Percentiles rank a stretch among this genome's conserved stretches.
Evolutionary conservation across 2,797 vertebrate genomes (phyloP).

Genomic region (Spondyliosoma cantharus): DNA sequence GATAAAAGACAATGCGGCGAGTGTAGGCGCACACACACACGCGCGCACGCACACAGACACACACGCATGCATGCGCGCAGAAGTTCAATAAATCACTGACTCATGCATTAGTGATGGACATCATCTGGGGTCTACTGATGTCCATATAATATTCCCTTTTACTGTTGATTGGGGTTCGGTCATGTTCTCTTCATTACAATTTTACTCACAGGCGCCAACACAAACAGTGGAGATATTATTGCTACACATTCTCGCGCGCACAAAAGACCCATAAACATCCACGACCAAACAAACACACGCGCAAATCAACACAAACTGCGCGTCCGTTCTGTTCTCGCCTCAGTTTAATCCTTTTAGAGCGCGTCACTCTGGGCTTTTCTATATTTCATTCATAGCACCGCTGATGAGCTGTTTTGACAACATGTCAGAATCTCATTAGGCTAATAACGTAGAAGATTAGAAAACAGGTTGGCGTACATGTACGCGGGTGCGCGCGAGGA

Average conservation of each 20-base stretch:
- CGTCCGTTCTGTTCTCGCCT: slow-evolving; percentile 55
- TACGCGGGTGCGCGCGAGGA: neutral
- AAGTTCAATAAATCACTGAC: slow-evolving; percentile 67
- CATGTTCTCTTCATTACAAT: slow-evolving; percentile 60
- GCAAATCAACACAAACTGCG: slow-evolving; percentile 50
- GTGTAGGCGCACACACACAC: neutral
- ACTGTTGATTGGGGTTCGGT: slow-evolving; percentile 60
- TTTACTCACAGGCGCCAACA: slow-evolving; percentile 56
- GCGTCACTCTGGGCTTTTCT: slow-evolving; percentile 66
- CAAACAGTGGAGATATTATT: slow-evolving; percentile 48
- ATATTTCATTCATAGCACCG: slow-evolving; percentile 76
- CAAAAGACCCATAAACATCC: slow-evolving; percentile 44
- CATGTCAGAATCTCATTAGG: slow-evolving; percentile 78
- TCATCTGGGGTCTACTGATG: slow-evolving; percentile 68
- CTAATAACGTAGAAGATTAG: slow-evolving; percentile 73
- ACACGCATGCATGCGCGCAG: neutral
- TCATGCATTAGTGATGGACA: slow-evolving; percentile 75
- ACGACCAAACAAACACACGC: slow-evolving; percentile 33
- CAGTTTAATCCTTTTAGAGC: slow-evolving; percentile 74
- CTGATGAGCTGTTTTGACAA: slow-evolving; percentile 82
- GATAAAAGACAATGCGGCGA: slow-evolving; percentile 43
- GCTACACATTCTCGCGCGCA: slow-evolving; percentile 31
- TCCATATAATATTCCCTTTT: slow-evolving; percentile 75
- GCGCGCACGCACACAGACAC: neutral
- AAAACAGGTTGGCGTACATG: slow-evolving; percentile 37